phyloP scores from a whole-genome alignment of 2,113 vertebrate species.

The Dendropsophus ebraccatus region DNA sequence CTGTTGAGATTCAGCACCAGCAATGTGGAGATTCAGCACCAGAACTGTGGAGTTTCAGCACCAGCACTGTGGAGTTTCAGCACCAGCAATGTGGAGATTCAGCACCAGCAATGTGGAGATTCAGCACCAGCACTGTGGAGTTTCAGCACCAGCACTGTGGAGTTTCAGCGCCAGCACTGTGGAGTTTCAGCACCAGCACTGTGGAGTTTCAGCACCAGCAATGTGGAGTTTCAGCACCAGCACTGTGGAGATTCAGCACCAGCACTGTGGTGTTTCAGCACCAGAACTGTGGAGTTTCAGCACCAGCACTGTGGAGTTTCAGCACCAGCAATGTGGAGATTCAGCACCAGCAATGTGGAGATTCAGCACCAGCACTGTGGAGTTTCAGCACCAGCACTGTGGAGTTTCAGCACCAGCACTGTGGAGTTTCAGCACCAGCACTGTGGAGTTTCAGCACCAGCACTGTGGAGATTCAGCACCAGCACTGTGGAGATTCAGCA shows the following conservation, averaged over 20 bases:
- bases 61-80: conserved; percentile 57
- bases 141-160: conserved; percentile 40
- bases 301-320: too few relatives aligned
- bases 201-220: conserved; percentile 61
- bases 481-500: too few relatives aligned
- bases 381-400: too few relatives aligned
- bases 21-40: conserved; percentile 60
- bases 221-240: conserved; percentile 37
- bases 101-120: conserved; percentile 46
- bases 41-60: too few relatives aligned
- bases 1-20: conserved; percentile 37
- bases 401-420: conserved; percentile 27
- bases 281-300: conserved; percentile 57
- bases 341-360: too few relatives aligned
- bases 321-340: conserved; percentile 46
- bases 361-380: conserved; percentile 40
- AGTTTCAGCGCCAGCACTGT: too few relatives aligned
- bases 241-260: conserved; percentile 60
- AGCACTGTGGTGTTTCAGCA: too few relatives aligned
- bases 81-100: too few relatives aligned
- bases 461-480: conserved; percentile 60
- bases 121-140: too few relatives aligned
- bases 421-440: conserved; percentile 61
- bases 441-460: conserved; percentile 37
- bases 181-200: conserved; percentile 27